Base-by-base conservation (phyloP, 2,888 invertebrate species). In the Aproaerema taeniolella region DNA sequence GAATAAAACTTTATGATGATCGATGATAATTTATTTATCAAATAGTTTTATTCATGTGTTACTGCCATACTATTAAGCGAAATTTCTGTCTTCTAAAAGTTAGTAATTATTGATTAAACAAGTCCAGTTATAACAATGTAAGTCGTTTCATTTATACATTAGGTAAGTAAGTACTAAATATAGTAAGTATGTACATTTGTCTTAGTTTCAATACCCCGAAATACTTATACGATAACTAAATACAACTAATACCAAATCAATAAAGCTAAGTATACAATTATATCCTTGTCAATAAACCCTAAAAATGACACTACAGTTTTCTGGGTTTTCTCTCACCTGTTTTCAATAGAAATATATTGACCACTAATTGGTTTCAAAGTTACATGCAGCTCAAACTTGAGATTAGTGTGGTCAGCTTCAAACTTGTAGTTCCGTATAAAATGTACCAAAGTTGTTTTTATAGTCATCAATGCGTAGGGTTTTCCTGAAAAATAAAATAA, bases 401-500 rank as follows among this genome's bases (percentile, higher is more conserved):
- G 10, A 8, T 38, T 12, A 2, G 38, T 38, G 24, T 38, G 31
- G n/a, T 38, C 38, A 9, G 31, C 38, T 8, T 15, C 14, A n/a
- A 38, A 24, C 2, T 13, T 29, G 31, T 17, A 31, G 4, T 24
- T 10, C 8, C 15, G 24, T 7, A 38, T n/a, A 3, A 38, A n/a
- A 12, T 38, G 9, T 8, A n/a, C 13, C 3, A 38, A 10, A 5
- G 25, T 24, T 2, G 31, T 38, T 17, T 38, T 38, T 25, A 38
- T 6, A 2, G 20, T 10, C 24, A 38, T 13, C 38, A 38, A 24
- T 6, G 31, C 38, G 24, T 38, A 38, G 7, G 38, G 17, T 13
- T 38, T 38, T 10, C 38, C 38, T 38, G 38, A 2, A 38, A 31
- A 14, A n/a, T n/a, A n/a, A n/a, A n/a, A n/a, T n/a, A n/a, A n/a